Evolutionary conservation across 2,113 vertebrate genomes (phyloP).

Genomic region (Xiphias gladius): DNA sequence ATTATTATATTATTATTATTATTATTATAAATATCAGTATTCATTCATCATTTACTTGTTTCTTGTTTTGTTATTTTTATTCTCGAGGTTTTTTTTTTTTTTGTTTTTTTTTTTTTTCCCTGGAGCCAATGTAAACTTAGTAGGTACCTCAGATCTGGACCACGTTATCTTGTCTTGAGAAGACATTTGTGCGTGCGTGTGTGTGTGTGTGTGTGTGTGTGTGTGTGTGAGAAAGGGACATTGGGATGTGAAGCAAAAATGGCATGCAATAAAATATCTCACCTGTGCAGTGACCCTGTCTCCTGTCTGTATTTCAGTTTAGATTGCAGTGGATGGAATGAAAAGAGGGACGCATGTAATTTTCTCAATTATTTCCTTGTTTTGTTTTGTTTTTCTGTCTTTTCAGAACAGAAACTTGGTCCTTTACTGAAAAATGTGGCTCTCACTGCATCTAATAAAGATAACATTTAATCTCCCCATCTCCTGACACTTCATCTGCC

Average conservation of each 20-base stretch:
- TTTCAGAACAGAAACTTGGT: conserved; percentile 9
- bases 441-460: conserved; percentile 58
- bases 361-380: conserved; percentile 26
- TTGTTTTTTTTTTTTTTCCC: conserved; percentile 29
- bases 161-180: conserved; percentile 22
- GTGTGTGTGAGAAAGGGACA: background rate
- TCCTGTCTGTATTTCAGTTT: conserved; percentile 35
- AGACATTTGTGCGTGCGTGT: conserved; percentile 23
- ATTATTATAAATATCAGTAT: too few species aligned
- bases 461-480: conserved; percentile 59
- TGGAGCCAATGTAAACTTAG: conserved; percentile 14
- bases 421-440: conserved; percentile 18
- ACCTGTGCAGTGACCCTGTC: conserved; percentile 62
- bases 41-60: background rate
- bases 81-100: conserved; percentile 22
- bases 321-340: conserved; percentile 1
- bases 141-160: conserved; percentile 32
- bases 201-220: background rate
- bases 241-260: conserved; percentile 54
- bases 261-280: conserved; percentile 81
- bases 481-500: conserved; percentile 62
- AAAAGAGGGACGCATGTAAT: conserved; percentile 4
- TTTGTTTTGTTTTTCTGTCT: background rate
- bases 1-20: too few species aligned
- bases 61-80: background rate